phyloP scores from a whole-genome alignment of 2,888 invertebrate genomes.

The Unio delphinus region DNA sequence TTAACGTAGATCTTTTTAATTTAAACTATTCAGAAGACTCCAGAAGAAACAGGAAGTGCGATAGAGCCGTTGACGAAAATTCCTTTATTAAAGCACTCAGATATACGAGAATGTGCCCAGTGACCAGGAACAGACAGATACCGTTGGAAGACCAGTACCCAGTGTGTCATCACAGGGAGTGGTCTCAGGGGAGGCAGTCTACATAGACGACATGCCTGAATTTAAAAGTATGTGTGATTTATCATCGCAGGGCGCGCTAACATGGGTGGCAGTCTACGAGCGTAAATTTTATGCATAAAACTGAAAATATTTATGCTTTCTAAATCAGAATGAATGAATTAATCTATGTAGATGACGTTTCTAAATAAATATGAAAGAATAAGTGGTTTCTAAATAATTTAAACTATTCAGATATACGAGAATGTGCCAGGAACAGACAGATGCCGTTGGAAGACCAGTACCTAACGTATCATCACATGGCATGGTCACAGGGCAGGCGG shows the following conservation, averaged over 20 bases:
- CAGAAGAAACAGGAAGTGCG: too few relatives aligned
- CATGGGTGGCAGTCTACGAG: too few relatives aligned
- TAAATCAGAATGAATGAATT: too few relatives aligned
- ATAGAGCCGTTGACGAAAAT: conserved; percentile 74
- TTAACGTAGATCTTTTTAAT: not conserved
- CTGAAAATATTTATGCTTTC: too few relatives aligned
- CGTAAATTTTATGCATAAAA: too few relatives aligned
- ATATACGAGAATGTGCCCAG: conserved; percentile 46
- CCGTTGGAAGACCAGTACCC: conserved; percentile 84
- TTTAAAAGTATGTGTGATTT: conserved; percentile 73
- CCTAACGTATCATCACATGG: conserved; percentile 86
- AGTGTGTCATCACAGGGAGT: conserved; percentile 89
- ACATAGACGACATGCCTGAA: conserved; percentile 88
- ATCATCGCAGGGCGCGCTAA: too few relatives aligned
- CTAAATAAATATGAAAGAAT: conserved; percentile 75
- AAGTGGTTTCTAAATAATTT: not conserved
- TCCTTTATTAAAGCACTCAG: conserved; percentile 25
- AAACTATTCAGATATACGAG: too few relatives aligned
- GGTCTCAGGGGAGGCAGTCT: conserved; percentile 89
- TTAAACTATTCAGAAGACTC: not conserved
- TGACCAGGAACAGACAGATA: conserved; percentile 74
- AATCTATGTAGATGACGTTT: conserved; percentile 91
- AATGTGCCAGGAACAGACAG: conserved; percentile 66
- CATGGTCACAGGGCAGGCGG: conserved; percentile 90
- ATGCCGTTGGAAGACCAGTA: conserved; percentile 85